Base-by-base conservation (phyloP, 2,113 vertebrate genomes). In the Castor canadensis region DNA sequence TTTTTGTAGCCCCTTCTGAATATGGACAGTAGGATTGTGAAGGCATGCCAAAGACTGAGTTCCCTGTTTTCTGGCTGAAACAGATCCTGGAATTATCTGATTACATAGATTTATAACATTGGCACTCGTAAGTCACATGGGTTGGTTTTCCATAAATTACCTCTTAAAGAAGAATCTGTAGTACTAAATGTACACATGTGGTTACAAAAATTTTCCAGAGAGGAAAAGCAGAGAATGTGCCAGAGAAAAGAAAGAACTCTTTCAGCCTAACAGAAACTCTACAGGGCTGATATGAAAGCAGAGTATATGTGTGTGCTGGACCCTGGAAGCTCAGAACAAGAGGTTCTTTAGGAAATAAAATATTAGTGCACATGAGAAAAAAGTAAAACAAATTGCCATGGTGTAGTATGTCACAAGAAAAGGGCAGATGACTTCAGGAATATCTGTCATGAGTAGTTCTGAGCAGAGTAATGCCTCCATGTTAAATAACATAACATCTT, bases 121-220 rank as follows among this genome's bases (percentile, higher is more conserved):
- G 96, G 95, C 93, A 87, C 45, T 89, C 10, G 0, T 45, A 60
- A 40, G 20, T 80, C 94, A 92, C 88, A 91, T 72, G 94, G 95
- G 83, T 96, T 87, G 89, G 96, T 94, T 97, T 97, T 88, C 94
- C 97, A 97, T 97, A 97, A 97, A 96, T 96, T 93, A 91, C 94
- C 93, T 96, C 93, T 96, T 96, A 93, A 96, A 93, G 96, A 96
- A 96, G 96, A 94, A 89, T 71, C 83, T 96, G 93, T 83, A 91
- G 89, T 49, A 88, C 91, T 94, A 89, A 97, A 94, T 62, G 86
- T 95, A 89, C 93, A 95, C 95, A 91, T 95, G 95, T 91, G 95
- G 96, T 94, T 96, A 95, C 87, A 93, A 93, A 94, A 96, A 80
- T 97, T 97, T 97, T 97, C 94, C 97, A 97, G 93, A 95, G 73